Evolutionary conservation across 2,888 invertebrate genomes (phyloP), one percentile per base, ranked within the genome.

Genomic region (Scelioninae gen. 1): DNA sequence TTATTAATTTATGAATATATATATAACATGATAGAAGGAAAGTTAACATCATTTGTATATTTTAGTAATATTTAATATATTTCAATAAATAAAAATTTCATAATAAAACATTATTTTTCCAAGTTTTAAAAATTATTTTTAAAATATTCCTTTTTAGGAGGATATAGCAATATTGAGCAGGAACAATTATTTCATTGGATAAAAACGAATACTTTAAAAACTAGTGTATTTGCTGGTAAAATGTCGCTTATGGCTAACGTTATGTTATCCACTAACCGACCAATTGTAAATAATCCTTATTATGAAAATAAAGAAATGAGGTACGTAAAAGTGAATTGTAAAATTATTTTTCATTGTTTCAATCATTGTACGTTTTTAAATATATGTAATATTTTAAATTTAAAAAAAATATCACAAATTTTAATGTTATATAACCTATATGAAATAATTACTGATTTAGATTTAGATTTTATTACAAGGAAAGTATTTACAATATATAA

Each of bases 261-360:
- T 11, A 94, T 97, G 93, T 92, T 98, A 71, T 94, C 95, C 10
- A 96, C 97, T 0, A 93, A 94, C 7, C 93, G 97, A 32, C 96
- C 97, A 0, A 95, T 98, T 56, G 95, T 97, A 0, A 96, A 97
- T 84, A 97, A 98, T 92, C 97, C 98, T 0, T 97, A 97, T 89
- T 96, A 97, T 89, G 98, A 98, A 91, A 95, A 96, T 92, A 93
- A 94, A 34, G 95, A 95, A 65, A 95, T 97, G 84, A 95, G 96
- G 96, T 96, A 38, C 66, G 62, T 68, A n/a, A 86, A 32, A 23
- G 4, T 23, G 23, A 23, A 23, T 23, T 2, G 4, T 23, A 2
- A 23, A 23, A 23, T 23, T 23, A 23, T 23, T 23, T 23, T 2
- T 23, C 2, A 23, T 23, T 23, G 1, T 23, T 23, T 23, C 1